Base-by-base conservation (phyloP, 2,888 invertebrate species). In the Ormyrus labotus region DNA sequence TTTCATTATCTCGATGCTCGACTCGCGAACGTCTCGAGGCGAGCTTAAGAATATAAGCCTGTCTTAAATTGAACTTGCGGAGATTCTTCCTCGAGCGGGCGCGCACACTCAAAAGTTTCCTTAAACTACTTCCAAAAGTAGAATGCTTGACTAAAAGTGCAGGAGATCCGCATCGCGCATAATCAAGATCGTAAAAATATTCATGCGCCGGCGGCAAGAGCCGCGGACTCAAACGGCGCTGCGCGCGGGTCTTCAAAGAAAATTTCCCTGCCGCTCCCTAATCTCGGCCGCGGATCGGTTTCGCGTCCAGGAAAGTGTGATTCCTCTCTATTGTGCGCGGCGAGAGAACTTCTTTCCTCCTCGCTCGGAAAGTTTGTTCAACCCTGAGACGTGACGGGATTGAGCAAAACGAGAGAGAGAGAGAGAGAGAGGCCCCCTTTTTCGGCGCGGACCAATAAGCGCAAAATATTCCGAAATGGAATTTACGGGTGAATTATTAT, bases 291-390 rank as follows among this genome's bases (percentile, higher is more conserved):
- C 48, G 34, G 13, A 81, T 78, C 70, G 50, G 61, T 57, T 73
- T 65, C 63, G 50, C 51, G 63, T 47, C 73, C 71, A 77, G 50
- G 71, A 80, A 75, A 82, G 69, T 78, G 71, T 80, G 69, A 80
- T 76, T 76, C 57, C 63, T 77, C 69, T 79, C 73, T 9, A 76
- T 75, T 75, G 75, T 71, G 7, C 19, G 8, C 9, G 34, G 45
- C 58, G 19, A 53, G 53, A 13, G 19, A 45, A 63, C 7, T 72
- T 72, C 34, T n/a, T 5, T 9, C 19, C 19, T 48, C 50, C 50
- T 70, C 45, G 70, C 9, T 69, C 45, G 3, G 8, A n/a, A 63
- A 73, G 73, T 69, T 68, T 69, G 50, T 63, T 73, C 53, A 69
- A 68, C 71, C 47, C 57, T 53, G 1, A n/a, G 65, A 47, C 34